phyloP scores from a whole-genome alignment of 2,888 invertebrate species.

The Dusona sp. region DNA sequence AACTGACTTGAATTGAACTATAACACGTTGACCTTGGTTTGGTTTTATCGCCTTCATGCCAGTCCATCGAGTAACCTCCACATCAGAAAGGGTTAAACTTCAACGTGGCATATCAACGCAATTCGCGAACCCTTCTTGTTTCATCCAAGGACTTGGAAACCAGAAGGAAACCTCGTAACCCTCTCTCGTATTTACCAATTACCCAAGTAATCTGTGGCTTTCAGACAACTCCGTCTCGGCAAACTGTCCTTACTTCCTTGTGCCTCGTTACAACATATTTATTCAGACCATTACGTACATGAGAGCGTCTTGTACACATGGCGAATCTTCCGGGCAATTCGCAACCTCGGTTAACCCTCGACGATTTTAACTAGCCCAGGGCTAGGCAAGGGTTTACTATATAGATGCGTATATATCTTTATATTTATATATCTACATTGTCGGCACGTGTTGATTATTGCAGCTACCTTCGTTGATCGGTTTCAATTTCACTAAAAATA shows the following conservation, averaged over 20 bases:
- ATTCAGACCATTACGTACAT: constrained; percentile 43
- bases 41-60: neutral
- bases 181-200: constrained; percentile 84
- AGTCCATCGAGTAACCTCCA: neutral
- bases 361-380: constrained; percentile 75
- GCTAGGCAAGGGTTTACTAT: constrained; percentile 65
- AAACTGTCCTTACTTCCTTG: constrained; percentile 78
- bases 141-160: constrained; percentile 70
- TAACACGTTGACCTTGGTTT: neutral
- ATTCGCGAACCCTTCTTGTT: constrained; percentile 75
- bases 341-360: constrained; percentile 67
- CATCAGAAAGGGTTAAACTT: neutral
- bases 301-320: constrained; percentile 38
- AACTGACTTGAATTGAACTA: neutral
- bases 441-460: neutral
- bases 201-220: constrained; percentile 84
- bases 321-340: constrained; percentile 54
- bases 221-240: constrained; percentile 76
- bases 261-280: constrained; percentile 53
- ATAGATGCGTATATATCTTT: neutral
- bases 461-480: neutral
- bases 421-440: neutral
- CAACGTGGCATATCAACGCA: constrained; percentile 36
- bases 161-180: constrained; percentile 65
- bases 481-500: neutral